Conservation (phyloP, 2,888 invertebrate genomes). For the Pristionchus entomophagus region DNA sequence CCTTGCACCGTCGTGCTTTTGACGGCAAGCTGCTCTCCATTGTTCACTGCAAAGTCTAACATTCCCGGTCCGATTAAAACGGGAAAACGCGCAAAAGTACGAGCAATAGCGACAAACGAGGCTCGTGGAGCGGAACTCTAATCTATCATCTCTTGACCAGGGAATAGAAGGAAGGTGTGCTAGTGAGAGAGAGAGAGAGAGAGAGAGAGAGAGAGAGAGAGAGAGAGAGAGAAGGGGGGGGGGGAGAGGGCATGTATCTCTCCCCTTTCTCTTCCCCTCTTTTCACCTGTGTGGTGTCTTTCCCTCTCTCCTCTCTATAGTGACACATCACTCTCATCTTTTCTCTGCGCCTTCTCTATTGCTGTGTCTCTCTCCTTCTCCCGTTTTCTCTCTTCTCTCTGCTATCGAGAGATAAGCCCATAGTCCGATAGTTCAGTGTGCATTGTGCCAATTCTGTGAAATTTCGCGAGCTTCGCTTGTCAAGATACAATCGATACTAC, state of each 20-base stretch:
- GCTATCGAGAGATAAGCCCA: background rate
- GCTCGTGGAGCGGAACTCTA: background rate
- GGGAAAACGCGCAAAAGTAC: background rate
- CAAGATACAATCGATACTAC: background rate
- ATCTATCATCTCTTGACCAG: background rate
- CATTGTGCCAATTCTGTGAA: background rate
- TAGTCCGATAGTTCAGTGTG: background rate
- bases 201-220: no score
- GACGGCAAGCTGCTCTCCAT: constrained; percentile 16
- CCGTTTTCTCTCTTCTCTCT: background rate
- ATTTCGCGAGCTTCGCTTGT: background rate
- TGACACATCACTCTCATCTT: no score
- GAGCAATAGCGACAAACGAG: background rate
- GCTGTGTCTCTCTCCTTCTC: no score
- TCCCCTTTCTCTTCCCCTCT: background rate
- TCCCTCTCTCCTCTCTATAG: no score
- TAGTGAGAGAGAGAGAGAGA: no score
- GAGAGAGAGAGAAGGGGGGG: background rate
- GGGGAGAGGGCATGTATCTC: background rate
- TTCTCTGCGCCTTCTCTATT: no score
- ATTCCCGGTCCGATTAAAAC: background rate
- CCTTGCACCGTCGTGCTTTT: background rate
- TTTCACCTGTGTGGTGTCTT: no score
- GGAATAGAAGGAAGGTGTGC: no score
- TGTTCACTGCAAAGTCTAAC: background rate